Conservation (phyloP, 1,140 invertebrate species). For the Aphis craccivora region DNA sequence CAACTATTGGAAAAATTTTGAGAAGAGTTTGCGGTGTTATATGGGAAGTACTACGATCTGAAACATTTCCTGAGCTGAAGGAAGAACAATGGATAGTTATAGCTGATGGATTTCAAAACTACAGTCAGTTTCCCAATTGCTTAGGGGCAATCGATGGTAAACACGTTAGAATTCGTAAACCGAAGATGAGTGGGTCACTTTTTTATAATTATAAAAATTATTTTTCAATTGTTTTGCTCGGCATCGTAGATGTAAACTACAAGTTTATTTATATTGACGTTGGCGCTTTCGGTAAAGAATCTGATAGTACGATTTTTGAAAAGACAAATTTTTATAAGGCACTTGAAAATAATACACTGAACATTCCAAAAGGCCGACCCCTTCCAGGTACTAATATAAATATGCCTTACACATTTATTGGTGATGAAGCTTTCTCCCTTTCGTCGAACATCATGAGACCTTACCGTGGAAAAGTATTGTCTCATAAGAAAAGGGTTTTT, state of each 20-base stretch:
- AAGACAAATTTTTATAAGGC: slow-evolving; percentile 4
- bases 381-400: slow-evolving; percentile 17
- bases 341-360: slow-evolving; percentile 9
- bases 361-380: slow-evolving; percentile 1
- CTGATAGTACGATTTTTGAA: slow-evolving; percentile 34
- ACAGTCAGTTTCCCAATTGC: slow-evolving; percentile 12
- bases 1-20: too few species aligned
- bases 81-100: too few species aligned
- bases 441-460: neutral
- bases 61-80: too few species aligned
- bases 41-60: too few species aligned
- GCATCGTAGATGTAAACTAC: slow-evolving; percentile 64
- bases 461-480: neutral
- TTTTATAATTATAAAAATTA: slow-evolving; percentile 65
- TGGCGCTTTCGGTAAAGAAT: slow-evolving; percentile 62
- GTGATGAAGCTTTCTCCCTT: slow-evolving; percentile 31
- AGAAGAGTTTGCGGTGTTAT: too few species aligned
- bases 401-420: slow-evolving; percentile 24
- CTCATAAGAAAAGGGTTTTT: slow-evolving; percentile 16
- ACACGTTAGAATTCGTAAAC: slow-evolving; percentile 63
- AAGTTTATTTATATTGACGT: slow-evolving; percentile 64
- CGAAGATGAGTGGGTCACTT: slow-evolving; percentile 61
- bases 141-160: slow-evolving; percentile 64
- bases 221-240: slow-evolving; percentile 63
- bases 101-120: too few species aligned